Conservation (phyloP, 2,797 vertebrate species). For the Enteromius trimaculatus region DNA sequence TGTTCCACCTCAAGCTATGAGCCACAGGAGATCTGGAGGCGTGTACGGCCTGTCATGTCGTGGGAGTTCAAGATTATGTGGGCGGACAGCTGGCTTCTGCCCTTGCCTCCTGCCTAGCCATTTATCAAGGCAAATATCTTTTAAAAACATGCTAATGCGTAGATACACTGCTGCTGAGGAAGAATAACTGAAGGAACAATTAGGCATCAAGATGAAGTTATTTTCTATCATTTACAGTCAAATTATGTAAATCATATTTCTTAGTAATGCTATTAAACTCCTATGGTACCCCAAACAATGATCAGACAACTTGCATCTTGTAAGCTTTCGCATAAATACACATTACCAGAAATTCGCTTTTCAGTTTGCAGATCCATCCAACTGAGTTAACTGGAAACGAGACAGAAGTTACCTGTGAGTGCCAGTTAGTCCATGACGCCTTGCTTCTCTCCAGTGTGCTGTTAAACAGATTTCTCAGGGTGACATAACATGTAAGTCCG, state of each 20-base stretch:
- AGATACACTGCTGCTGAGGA: neutral
- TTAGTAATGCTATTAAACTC: neutral
- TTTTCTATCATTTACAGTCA: neutral
- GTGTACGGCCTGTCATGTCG: slow-evolving; percentile 48
- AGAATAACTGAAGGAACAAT: neutral
- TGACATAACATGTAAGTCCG: slow-evolving; percentile 11
- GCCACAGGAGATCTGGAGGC: slow-evolving; percentile 47
- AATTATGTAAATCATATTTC: neutral
- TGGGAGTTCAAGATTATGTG: slow-evolving; percentile 53
- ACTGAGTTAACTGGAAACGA: slow-evolving; percentile 7
- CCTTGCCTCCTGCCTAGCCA: slow-evolving; percentile 19
- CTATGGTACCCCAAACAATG: neutral
- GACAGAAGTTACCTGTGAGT: slow-evolving; percentile 52
- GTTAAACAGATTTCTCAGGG: slow-evolving; percentile 37
- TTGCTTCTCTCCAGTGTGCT: slow-evolving; percentile 23
- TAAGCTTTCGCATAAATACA: neutral
- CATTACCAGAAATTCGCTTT: neutral
- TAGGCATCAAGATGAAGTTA: neutral
- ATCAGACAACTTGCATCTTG: neutral
- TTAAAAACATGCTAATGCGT: neutral
- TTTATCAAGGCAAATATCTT: slow-evolving; percentile 48
- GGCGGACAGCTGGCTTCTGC: slow-evolving; percentile 39
- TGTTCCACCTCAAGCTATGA: slow-evolving; percentile 59
- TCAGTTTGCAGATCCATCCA: slow-evolving; percentile 13
- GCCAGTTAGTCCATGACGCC: slow-evolving; percentile 33